Conservation (phyloP, 2,888 invertebrate genomes). For the Resseliella maxima region DNA sequence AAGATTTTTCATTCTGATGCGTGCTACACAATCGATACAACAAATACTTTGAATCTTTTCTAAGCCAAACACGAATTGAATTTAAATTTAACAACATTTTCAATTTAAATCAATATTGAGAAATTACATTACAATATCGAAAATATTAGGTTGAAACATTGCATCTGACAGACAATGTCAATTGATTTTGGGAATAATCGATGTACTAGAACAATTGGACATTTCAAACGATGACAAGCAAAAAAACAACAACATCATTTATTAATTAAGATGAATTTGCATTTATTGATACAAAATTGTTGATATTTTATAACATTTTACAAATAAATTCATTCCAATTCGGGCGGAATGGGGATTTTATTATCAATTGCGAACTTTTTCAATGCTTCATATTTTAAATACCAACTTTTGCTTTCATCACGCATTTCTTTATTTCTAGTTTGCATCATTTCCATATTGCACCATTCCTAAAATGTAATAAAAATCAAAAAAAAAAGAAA, state of each 20-base stretch:
- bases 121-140: not conserved
- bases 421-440: constrained; percentile 82
- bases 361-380: not conserved
- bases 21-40: not conserved
- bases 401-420: constrained; percentile 77
- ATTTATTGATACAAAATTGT: not conserved
- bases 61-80: not conserved
- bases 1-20: not conserved
- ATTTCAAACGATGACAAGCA: not conserved
- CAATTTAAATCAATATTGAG: not conserved
- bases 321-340: not conserved
- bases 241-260: not conserved
- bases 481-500: constrained; percentile 20
- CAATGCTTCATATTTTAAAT: not conserved
- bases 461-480: constrained; percentile 71
- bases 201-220: not conserved
- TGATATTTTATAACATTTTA: too few relatives aligned
- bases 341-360: not conserved
- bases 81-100: not conserved
- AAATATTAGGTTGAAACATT: not conserved
- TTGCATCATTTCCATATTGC: constrained; percentile 86
- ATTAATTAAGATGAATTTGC: not conserved
- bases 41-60: not conserved
- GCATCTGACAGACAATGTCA: constrained; percentile 6
- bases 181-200: not conserved